Percentiles rank a stretch among this genome's conserved stretches.
phyloP scores from a whole-genome alignment of 1,140 invertebrate species.

The Hycleus cichorii region DNA sequence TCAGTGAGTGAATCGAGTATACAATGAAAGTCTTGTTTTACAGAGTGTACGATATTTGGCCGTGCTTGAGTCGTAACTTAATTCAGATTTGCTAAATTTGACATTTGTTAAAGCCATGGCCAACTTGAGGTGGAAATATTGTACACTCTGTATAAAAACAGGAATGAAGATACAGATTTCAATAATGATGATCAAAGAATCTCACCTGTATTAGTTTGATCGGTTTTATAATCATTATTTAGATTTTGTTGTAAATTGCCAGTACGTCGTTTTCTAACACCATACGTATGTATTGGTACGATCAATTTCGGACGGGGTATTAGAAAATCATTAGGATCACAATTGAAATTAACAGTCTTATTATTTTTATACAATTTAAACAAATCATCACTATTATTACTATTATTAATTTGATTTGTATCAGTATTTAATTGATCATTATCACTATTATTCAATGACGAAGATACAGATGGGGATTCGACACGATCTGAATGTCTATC shows the following conservation, averaged over 20 bases:
- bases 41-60: no score
- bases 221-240: background rate
- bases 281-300: conserved; percentile 80
- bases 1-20: no score
- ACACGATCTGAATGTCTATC: background rate
- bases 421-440: conserved; percentile 12
- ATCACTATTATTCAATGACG: conserved; percentile 11
- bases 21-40: no score
- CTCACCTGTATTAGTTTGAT: background rate
- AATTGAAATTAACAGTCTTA: conserved; percentile 17
- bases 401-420: background rate
- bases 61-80: no score
- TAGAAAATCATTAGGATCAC: conserved; percentile 50
- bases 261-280: conserved; percentile 65
- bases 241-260: conserved; percentile 49
- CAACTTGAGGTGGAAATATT: no score
- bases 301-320: conserved; percentile 78
- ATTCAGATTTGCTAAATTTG: no score
- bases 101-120: no score
- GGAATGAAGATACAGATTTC: no score
- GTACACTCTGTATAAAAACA: no score
- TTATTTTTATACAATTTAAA: conserved; percentile 42
- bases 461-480: background rate
- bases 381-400: conserved; percentile 35
- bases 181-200: no score